These are phyloP conservation scores for Andrena trimmerana DNA, from an alignment of 2,888 invertebrate species.

Conservation along the genomic window DNA sequence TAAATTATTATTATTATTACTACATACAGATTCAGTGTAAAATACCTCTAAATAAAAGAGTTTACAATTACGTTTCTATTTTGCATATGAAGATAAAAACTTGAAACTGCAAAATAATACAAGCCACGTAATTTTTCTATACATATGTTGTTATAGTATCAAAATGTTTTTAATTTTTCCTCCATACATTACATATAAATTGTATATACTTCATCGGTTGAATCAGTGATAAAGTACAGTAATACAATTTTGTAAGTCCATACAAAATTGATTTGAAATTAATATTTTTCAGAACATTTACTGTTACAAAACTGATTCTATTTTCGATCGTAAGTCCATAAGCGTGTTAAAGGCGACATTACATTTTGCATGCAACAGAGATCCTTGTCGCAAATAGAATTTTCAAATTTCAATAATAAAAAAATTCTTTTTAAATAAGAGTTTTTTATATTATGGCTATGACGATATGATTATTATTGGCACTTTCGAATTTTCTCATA, in stretches of 20 bases:
- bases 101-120: not conserved
- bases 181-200: not conserved
- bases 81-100: slow-evolving; percentile 1
- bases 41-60: slow-evolving; percentile 32
- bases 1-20: slow-evolving; percentile 22
- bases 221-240: not conserved
- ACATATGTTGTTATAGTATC: slow-evolving; percentile 15
- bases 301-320: slow-evolving; percentile 6
- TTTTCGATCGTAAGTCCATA: not conserved
- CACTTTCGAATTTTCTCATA: slow-evolving; percentile 45
- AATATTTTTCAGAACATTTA: slow-evolving; percentile 3
- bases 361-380: not conserved
- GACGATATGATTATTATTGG: slow-evolving; percentile 52
- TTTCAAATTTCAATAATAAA: slow-evolving; percentile 2
- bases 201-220: not conserved
- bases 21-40: slow-evolving; percentile 36
- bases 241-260: not conserved
- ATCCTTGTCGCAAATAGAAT: not conserved
- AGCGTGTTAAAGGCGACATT: not conserved
- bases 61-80: slow-evolving; percentile 14
- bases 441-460: slow-evolving; percentile 15
- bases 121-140: not conserved
- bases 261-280: not conserved
- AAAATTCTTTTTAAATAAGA: not conserved
- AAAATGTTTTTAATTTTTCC: not conserved